phyloP scores from a whole-genome alignment of 2,888 invertebrate species.

The Macrophya alboannulata region DNA sequence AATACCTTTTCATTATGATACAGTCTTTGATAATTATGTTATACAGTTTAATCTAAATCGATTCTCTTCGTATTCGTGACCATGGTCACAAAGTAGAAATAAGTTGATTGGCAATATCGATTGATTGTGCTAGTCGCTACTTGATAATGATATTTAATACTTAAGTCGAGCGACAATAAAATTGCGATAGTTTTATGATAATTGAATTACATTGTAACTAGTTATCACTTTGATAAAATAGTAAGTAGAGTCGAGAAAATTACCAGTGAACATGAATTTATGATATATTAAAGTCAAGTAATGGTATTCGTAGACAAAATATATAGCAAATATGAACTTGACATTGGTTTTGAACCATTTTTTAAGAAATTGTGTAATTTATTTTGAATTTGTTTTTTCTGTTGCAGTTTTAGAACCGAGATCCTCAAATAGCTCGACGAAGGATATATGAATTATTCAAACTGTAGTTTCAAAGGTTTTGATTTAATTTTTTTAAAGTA shows the following conservation, averaged over 20 bases:
- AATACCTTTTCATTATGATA: background rate
- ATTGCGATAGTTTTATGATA: constrained; percentile 10
- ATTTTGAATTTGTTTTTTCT: constrained; percentile 54
- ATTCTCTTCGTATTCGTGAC: constrained; percentile 26
- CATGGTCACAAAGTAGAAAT: constrained; percentile 21
- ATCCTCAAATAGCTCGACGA: constrained; percentile 74
- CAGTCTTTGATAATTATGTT: background rate
- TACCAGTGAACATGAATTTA: background rate
- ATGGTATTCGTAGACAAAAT: background rate
- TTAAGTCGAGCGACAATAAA: background rate
- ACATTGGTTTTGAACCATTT: background rate
- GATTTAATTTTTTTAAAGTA: constrained; percentile 48
- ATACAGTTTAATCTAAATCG: constrained; percentile 33
- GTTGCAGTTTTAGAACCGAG: constrained; percentile 73
- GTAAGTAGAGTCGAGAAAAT: constrained; percentile 10
- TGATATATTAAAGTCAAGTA: background rate
- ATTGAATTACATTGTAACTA: constrained; percentile 13
- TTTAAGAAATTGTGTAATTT: background rate
- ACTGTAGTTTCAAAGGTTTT: constrained; percentile 63
- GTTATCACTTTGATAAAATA: constrained; percentile 19
- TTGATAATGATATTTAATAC: constrained; percentile 11
- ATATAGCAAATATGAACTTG: background rate
- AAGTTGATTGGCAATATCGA: constrained; percentile 42
- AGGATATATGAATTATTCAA: constrained; percentile 48
- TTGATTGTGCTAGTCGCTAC: constrained; percentile 14